phyloP scores from a whole-genome alignment of 2,113 vertebrate species.

The Eurystomus gularis region DNA sequence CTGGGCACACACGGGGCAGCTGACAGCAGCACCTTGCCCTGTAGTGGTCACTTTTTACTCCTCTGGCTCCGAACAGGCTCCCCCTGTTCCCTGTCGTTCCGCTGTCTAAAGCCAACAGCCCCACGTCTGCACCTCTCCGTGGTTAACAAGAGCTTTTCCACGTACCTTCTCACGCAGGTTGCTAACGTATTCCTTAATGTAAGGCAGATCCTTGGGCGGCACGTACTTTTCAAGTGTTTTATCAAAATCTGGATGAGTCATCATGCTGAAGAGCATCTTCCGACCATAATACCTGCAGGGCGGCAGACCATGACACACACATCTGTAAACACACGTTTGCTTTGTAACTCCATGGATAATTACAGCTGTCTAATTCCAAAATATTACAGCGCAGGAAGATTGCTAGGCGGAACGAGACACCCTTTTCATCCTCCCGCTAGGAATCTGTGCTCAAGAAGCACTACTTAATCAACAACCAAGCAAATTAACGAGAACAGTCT shows the following conservation, averaged over 20 bases:
- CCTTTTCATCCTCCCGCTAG: neutral
- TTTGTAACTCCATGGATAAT: accelerated
- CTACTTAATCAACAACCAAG: neutral
- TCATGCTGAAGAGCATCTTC: constrained; percentile 88
- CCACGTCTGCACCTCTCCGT: neutral
- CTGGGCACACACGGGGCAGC: neutral
- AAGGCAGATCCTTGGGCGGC: constrained; percentile 84
- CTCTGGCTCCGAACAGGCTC: neutral
- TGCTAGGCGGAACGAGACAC: neutral
- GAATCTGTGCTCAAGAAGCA: neutral
- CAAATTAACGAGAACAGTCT: neutral
- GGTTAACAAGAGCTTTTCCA: neutral
- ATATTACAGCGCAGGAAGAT: accelerated
- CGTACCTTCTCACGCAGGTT: constrained; percentile 87
- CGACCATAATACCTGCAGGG: constrained; percentile 86
- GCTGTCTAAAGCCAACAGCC: accelerated
- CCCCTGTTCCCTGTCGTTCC: neutral
- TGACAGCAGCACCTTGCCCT: neutral
- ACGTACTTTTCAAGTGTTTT: constrained; percentile 88
- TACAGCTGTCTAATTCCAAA: neutral
- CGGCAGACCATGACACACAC: neutral
- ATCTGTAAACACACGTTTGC: neutral
- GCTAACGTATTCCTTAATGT: constrained; percentile 83
- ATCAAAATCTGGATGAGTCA: constrained; percentile 87
- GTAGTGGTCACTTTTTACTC: accelerated